Conservation (phyloP, 2,888 invertebrate species). For the Bruchidius siliquastri region DNA sequence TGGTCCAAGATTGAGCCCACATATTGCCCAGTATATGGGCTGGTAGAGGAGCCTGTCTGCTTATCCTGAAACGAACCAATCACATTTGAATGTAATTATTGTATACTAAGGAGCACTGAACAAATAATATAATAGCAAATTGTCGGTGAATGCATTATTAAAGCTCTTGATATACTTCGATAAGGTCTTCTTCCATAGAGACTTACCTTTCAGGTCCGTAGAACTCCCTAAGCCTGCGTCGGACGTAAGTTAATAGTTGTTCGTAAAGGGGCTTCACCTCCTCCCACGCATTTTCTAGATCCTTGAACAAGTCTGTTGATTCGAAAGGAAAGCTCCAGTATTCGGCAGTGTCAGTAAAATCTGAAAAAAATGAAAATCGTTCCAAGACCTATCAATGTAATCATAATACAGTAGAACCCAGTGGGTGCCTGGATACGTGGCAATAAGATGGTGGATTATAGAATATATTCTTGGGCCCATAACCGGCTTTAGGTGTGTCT, state of each 20-base stretch:
- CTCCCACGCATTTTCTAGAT: conserved; percentile 79
- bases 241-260: conserved; percentile 82
- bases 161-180: too few relatives aligned
- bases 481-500: too few relatives aligned
- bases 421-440: too few relatives aligned
- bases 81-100: too few relatives aligned
- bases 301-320: conserved; percentile 67
- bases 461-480: too few relatives aligned
- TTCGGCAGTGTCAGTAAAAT: conserved; percentile 81
- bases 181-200: too few relatives aligned
- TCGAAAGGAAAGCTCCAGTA: conserved; percentile 89
- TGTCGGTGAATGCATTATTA: too few relatives aligned
- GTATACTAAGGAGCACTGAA: too few relatives aligned
- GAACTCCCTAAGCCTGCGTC: conserved; percentile 73
- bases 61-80: conserved; percentile 46
- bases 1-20: conserved; percentile 86
- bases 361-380: conserved; percentile 51
- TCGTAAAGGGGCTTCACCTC: conserved; percentile 83
- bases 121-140: too few relatives aligned
- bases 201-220: conserved; percentile 71
- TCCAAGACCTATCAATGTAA: too few relatives aligned
- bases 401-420: too few relatives aligned
- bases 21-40: conserved; percentile 85
- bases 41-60: conserved; percentile 75
- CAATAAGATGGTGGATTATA: too few relatives aligned